These are phyloP conservation scores for Sebastes steindachneri DNA, from an alignment of 2,797 vertebrate genomes.

Conservation along the genomic window DNA sequence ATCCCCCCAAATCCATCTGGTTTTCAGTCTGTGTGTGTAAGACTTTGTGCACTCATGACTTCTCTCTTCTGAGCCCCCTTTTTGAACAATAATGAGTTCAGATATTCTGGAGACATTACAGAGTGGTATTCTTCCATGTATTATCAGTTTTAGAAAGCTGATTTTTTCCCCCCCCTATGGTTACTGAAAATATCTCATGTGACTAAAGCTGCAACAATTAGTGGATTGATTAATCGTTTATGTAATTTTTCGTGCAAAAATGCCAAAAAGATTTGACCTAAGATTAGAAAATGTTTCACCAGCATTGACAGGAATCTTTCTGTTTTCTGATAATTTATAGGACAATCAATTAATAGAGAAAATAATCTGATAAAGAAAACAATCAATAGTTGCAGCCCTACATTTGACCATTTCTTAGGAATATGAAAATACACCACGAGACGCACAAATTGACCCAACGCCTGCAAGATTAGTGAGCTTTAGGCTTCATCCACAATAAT, in stretches of 20 bases:
- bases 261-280: neutral
- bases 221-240: neutral
- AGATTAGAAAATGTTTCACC: neutral
- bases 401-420: neutral
- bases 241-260: neutral
- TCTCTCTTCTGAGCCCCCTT: slow-evolving; percentile 23
- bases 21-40: slow-evolving; percentile 37
- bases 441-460: neutral
- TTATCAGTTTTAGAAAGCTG: neutral
- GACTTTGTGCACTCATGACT: slow-evolving; percentile 28
- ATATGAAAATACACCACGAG: neutral
- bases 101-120: slow-evolving; percentile 1
- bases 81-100: slow-evolving; percentile 26
- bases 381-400: neutral
- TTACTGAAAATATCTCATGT: neutral
- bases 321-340: neutral
- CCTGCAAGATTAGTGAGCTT: neutral
- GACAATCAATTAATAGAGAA: neutral
- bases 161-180: neutral
- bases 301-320: neutral
- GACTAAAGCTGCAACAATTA: neutral
- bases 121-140: neutral
- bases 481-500: too few species aligned
- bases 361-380: neutral
- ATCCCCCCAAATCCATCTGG: slow-evolving; percentile 63